Evolutionary conservation across 2,113 vertebrate species (phyloP).

Genomic region (Daubentonia madagascariensis): DNA sequence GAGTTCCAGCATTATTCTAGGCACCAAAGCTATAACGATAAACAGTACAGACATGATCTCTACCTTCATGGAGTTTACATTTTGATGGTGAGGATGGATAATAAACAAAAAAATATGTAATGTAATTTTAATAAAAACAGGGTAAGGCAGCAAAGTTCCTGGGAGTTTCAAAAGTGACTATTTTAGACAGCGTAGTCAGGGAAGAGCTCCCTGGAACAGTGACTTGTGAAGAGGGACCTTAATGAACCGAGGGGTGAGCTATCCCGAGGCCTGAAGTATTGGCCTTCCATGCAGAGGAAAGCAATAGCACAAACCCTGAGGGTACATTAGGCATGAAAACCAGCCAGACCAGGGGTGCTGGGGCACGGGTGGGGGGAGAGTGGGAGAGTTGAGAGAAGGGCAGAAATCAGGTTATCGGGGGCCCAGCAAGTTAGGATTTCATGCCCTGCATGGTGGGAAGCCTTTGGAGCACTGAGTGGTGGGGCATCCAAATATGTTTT

Average conservation of each 20-base stretch:
- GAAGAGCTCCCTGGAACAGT: neutral
- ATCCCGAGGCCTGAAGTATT: neutral
- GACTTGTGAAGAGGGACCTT: neutral
- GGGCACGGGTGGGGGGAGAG: neutral
- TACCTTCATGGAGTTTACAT: neutral
- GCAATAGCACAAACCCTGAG: neutral
- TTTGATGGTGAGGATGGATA: neutral
- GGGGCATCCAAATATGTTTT: neutral
- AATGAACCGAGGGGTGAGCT: neutral
- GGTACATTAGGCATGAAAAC: neutral
- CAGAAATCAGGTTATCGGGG: neutral
- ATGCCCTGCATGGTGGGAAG: neutral
- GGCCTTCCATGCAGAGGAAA: neutral
- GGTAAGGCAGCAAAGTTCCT: neutral
- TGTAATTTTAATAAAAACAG: neutral
- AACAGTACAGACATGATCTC: neutral
- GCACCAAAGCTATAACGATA: neutral
- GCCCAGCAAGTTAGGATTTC: neutral
- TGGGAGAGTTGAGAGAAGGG: neutral
- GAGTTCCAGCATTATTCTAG: neutral
- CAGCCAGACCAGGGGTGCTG: neutral
- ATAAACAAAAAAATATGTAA: neutral
- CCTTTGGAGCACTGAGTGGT: neutral
- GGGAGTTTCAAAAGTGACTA: neutral
- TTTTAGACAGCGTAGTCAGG: neutral